Percentiles rank a stretch among this genome's conserved stretches.
phyloP scores from a whole-genome alignment of 1,140 invertebrate genomes.

The Agrilus planipennis region DNA sequence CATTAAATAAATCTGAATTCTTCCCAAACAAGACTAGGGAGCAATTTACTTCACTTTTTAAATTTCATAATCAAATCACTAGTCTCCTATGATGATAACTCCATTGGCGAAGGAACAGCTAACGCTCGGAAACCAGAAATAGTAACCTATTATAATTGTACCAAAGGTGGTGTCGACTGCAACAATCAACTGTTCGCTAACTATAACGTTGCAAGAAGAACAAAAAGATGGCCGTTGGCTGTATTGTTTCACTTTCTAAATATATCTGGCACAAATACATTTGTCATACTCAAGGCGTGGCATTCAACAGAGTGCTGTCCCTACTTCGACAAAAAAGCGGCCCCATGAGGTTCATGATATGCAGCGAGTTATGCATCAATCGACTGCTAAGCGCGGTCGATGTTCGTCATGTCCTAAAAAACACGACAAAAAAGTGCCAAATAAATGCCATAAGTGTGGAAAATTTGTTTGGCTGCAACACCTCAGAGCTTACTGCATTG shows the following conservation, averaged over 20 bases:
- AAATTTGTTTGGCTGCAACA: neutral
- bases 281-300: neutral
- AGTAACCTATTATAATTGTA: conserved; percentile 3
- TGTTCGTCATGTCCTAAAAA: neutral
- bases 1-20: neutral
- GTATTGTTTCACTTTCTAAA: neutral
- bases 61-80: neutral
- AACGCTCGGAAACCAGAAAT: conserved; percentile 4
- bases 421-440: no score
- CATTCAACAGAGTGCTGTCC: neutral
- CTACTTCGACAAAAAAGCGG: neutral
- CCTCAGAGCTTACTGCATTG: neutral
- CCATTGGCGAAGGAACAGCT: neutral
- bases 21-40: neutral
- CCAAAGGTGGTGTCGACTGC: conserved; percentile 3
- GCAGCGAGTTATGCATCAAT: no score
- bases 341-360: neutral
- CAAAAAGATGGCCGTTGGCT: neutral
- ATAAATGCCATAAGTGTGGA: no score
- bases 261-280: neutral
- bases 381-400: neutral
- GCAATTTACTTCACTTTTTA: neutral
- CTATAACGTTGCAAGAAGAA: conserved; percentile 1
- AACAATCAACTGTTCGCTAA: conserved; percentile 1
- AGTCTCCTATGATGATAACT: neutral